A percentile compares a stretch with the other conserved stretches of the same genome.
Evolutionary conservation across 2,113 vertebrate species (phyloP).

Genomic region (Peucedramus taeniatus): DNA sequence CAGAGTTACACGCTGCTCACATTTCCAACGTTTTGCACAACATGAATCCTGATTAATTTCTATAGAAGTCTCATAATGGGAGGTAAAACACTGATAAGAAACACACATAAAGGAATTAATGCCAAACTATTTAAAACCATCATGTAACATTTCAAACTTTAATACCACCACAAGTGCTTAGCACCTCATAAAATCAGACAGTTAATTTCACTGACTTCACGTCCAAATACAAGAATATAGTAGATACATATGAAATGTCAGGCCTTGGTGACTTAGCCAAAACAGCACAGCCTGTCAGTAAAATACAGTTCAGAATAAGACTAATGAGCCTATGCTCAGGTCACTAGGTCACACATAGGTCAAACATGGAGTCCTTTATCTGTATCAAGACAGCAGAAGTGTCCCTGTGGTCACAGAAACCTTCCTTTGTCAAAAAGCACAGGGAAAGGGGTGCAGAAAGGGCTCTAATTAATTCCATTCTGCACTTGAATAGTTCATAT

Average conservation of each 20-base stretch:
- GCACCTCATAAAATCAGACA: not conserved
- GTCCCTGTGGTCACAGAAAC: not conserved
- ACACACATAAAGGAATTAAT: not conserved
- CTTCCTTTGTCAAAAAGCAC: not conserved
- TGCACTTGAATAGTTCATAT: not conserved
- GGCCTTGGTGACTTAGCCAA: not conserved
- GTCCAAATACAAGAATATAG: not conserved
- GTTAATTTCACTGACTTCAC: not conserved
- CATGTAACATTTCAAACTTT: not conserved
- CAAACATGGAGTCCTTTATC: not conserved
- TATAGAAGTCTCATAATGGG: not conserved
- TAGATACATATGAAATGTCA: not conserved
- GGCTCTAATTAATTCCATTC: not conserved
- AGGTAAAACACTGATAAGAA: not conserved
- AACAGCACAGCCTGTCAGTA: not conserved
- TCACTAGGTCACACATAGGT: not conserved
- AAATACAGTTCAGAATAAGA: not conserved
- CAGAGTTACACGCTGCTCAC: fast-evolving
- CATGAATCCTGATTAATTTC: not conserved
- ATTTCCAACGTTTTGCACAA: not conserved
- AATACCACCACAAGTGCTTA: not conserved
- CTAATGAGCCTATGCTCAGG: not conserved
- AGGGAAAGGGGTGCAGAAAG: not conserved
- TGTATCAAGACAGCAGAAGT: not conserved
- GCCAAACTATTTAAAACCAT: not conserved